Evolutionary conservation across 92 coral and sea anemone genomes (phyloP), one percentile per base, ranked within the genome.

Genomic region (Umimayanthus kanabou): DNA sequence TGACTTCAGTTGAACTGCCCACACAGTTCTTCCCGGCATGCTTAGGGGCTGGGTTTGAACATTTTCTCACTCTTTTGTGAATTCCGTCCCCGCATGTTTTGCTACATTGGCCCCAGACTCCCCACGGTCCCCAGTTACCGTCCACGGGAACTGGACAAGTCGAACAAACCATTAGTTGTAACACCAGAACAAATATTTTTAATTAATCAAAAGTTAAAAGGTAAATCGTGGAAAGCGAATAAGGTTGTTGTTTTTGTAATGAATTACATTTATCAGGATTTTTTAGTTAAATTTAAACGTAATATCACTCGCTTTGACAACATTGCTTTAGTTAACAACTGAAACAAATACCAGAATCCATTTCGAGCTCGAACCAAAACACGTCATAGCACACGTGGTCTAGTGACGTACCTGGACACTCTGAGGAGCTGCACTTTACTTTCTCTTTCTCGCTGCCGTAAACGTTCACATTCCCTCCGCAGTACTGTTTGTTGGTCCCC

Each of bases 51-150:
- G 93, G 93, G 13, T 71, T 82, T 26, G 89, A 57, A 13, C 94
- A 94, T 23, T 84, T 25, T n/a, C 95, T 88, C 7, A 33, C 80
- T 70, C 96, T 81, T 6, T 85, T 65, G 20, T 90, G 91, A 20
- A 71, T 50, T 42, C 94, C 96, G 39, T 85, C 72, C 4, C 85
- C 57, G n/a, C 96, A 94, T 4, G 96, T 81, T 47, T 88, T 91
- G 33, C 89, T 90, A 22, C 95, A 93, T 1, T 50, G 76, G 39
- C 81, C 85, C 95, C 95, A 93, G 37, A 0, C 71, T 29, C 89
- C 47, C 95, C 95, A 93, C 11, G 57, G 57, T 20, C 93, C 86
- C 91, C 91, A 91, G 30, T 88, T 69, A n/a, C 93, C 93, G 76
- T 91, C 83, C 5, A 91, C 89, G 81, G 33, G 23, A 42, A 37